A percentile compares a stretch with the other conserved stretches of the same genome.
Conservation (phyloP, 2,113 vertebrate species). For the Climacteris rufus region DNA sequence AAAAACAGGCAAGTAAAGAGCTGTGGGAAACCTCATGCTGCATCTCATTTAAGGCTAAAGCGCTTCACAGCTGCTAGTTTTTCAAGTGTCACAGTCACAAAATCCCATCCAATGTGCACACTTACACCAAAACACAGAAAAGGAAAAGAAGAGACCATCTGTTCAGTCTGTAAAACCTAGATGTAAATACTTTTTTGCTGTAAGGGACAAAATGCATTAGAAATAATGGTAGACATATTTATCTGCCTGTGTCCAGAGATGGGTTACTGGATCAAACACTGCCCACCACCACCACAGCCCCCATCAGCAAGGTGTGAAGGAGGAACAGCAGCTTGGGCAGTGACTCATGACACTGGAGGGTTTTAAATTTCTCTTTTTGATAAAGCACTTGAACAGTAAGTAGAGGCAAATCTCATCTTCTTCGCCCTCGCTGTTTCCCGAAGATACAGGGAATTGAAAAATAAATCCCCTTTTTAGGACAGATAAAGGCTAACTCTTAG, state of each 20-base stretch:
- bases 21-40: slow-evolving; percentile 22
- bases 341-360: neutral
- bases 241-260: neutral
- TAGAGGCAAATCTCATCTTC: neutral
- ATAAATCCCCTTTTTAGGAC: neutral
- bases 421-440: neutral
- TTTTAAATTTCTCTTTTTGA: neutral
- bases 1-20: neutral
- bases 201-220: neutral
- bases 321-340: neutral
- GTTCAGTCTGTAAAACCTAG: slow-evolving; percentile 22
- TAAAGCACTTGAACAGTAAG: neutral
- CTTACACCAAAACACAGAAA: slow-evolving; percentile 29
- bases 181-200: neutral
- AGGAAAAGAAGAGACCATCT: neutral
- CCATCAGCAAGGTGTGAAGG: neutral
- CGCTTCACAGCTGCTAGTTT: slow-evolving; percentile 21
- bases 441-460: neutral
- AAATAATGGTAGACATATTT: neutral
- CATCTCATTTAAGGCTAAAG: slow-evolving; percentile 28
- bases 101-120: slow-evolving; percentile 14
- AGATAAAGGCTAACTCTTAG: neutral
- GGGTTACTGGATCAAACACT: neutral
- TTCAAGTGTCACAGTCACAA: slow-evolving; percentile 38
- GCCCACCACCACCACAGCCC: neutral